Evolutionary conservation across 2,113 vertebrate genomes (phyloP), one percentile per base, ranked within the genome.

Genomic region (Bombycilla garrulus): DNA sequence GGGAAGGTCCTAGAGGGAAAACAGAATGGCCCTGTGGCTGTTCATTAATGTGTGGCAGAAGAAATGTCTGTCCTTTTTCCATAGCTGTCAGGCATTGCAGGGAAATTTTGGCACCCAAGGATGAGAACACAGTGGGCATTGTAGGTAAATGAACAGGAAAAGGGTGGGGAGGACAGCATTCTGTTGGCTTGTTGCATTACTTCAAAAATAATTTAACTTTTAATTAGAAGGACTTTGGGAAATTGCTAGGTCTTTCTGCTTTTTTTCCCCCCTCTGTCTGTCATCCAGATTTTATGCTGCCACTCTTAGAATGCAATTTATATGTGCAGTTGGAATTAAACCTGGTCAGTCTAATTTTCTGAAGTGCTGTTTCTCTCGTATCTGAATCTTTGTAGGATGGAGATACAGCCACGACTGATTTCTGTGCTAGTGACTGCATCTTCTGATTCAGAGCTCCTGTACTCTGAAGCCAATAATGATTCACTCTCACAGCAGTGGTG

Each of bases 401-500:
- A 69, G 81, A 36, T 48, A 48, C 1, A 42, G 70, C 92, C 86
- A 57, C 25, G 71, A 29, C 84, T 81, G 62, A 54, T 92, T 96
- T 83, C 94, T 85, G 54, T 61, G 87, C 79, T 88, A 70, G 88
- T 1, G 17, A 73, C 76, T 80, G 70, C 88, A 10, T 80, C 79
- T 81, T 90, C 56, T 76, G 88, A 85, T 86, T 90, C 87, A 86
- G 95, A 90, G 81, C 81, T 89, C 25, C 83, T 64, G 60, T 60
- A 5, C 60, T 14, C 64, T 1, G 19, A 44, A 95, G 94, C 95
- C 96, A 94, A 24, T 90, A 96, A 92, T 95, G 97, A 96, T 96
- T 94, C 94, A 95, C 72, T 96, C 88, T 92, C 96, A 78, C 93
- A 96, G 94, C 88, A 96, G 89, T 92, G 92, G 90, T 93, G 90